phyloP scores from a whole-genome alignment of 2,888 invertebrate genomes.

The Melikaiella ostensackeni region DNA sequence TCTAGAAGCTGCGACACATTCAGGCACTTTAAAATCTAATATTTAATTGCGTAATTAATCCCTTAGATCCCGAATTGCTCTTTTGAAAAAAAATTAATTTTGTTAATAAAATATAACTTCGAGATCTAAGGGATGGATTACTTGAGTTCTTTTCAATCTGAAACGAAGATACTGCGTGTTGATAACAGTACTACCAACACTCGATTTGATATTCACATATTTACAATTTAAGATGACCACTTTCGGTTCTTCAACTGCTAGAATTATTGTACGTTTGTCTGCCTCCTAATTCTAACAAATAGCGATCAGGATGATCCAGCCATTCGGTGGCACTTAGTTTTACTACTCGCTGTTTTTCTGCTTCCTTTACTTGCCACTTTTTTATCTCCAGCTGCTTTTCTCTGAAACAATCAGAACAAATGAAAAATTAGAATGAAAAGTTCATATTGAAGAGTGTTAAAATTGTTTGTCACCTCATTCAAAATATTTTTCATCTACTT shows the following conservation, averaged over 20 bases:
- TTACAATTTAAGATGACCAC: conserved; percentile 39
- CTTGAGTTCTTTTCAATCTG: neutral
- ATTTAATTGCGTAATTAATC: conserved; percentile 13
- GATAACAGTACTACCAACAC: conserved; percentile 6
- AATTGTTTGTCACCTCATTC: no score
- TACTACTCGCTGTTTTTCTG: conserved; percentile 90
- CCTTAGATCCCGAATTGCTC: neutral
- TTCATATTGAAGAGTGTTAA: no score
- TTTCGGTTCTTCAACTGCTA: conserved; percentile 71
- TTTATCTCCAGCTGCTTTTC: conserved; percentile 93
- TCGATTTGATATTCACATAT: conserved; percentile 49
- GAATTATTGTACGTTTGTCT: conserved; percentile 88
- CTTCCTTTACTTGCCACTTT: conserved; percentile 93
- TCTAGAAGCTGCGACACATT: conserved; percentile 14
- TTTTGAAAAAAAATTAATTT: neutral
- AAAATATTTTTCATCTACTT: no score
- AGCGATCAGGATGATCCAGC: conserved; percentile 97
- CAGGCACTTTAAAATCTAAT: conserved; percentile 19
- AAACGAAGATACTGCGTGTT: neutral
- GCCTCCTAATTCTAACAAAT: conserved; percentile 92
- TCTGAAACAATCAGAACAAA: conserved; percentile 75
- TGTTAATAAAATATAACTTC: conserved; percentile 1
- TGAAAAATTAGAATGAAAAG: neutral
- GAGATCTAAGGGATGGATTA: neutral
- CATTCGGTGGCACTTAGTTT: conserved; percentile 94